Evolutionary conservation across 2,113 vertebrate genomes (phyloP).

Genomic region (Carettochelys insculpta): DNA sequence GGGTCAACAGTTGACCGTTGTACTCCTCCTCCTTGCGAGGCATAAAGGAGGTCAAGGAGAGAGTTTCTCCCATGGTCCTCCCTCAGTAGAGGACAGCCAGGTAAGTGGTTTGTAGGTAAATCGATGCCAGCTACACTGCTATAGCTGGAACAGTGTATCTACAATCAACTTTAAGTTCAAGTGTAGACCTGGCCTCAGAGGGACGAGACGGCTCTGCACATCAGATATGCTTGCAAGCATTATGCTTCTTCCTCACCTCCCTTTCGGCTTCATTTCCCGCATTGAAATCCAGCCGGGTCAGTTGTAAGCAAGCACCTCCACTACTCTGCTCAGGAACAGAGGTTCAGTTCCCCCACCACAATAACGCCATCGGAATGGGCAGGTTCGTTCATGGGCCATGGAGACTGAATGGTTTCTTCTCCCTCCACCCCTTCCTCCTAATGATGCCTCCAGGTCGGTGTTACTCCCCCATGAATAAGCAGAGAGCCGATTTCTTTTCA

Average conservation of each 20-base stretch:
- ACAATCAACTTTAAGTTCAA: too few relatives aligned
- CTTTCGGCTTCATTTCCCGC: neutral
- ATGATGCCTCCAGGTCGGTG: neutral
- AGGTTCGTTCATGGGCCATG: neutral
- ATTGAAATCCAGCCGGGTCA: neutral
- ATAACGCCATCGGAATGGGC: neutral
- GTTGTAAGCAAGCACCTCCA: neutral
- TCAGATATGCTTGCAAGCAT: too few relatives aligned
- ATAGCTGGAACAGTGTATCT: too few relatives aligned
- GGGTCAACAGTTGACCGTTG: too few relatives aligned
- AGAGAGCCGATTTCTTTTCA: neutral
- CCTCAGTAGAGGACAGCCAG: too few relatives aligned
- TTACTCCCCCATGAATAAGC: neutral
- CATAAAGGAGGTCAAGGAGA: too few relatives aligned
- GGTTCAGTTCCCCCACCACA: neutral
- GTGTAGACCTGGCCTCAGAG: too few relatives aligned
- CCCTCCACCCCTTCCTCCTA: neutral
- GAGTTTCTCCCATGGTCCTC: too few relatives aligned
- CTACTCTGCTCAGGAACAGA: neutral
- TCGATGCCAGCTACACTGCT: too few relatives aligned
- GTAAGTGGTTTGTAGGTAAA: too few relatives aligned
- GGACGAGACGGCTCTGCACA: neutral
- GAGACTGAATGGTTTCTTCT: neutral
- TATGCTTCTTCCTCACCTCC: too few relatives aligned
- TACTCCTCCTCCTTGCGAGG: too few relatives aligned